Evolutionary conservation across 2,888 invertebrate species (phyloP).

Genomic region (Agrochola lota): DNA sequence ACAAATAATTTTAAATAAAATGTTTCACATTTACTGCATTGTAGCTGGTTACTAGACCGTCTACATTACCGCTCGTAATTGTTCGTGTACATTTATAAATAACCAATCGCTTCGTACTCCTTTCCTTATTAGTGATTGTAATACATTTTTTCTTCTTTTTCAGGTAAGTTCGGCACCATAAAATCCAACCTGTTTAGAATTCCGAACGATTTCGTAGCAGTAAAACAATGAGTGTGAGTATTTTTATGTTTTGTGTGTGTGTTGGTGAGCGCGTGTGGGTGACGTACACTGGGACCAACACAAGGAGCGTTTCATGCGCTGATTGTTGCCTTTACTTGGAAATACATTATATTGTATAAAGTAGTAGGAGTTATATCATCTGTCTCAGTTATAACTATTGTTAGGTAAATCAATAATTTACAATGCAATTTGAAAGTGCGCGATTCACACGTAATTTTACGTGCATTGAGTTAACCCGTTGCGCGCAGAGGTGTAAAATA

Average conservation of each 20-base stretch:
- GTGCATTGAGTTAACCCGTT: conserved; percentile 22
- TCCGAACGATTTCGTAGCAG: conserved; percentile 68
- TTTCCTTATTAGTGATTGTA: conserved; percentile 76
- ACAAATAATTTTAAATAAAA: conserved; percentile 51
- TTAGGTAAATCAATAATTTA: conserved; percentile 40
- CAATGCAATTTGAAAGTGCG: conserved; percentile 42
- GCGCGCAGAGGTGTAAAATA: neutral
- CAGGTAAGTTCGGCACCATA: conserved; percentile 85
- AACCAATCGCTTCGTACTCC: conserved; percentile 68
- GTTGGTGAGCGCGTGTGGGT: conserved; percentile 23
- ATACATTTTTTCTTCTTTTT: conserved; percentile 77
- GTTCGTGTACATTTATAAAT: conserved; percentile 67
- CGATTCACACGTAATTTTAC: conserved; percentile 32
- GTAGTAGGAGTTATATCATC: conserved; percentile 52
- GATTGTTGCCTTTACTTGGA: conserved; percentile 68
- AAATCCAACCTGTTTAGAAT: conserved; percentile 78
- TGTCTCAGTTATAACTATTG: conserved; percentile 48
- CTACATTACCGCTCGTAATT: conserved; percentile 51
- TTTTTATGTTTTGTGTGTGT: conserved; percentile 58
- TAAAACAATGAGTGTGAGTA: conserved; percentile 74
- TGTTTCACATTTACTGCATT: conserved; percentile 48
- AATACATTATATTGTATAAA: conserved; percentile 64
- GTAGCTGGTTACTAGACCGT: conserved; percentile 51
- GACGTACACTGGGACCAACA: conserved; percentile 40
- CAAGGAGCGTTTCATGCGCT: conserved; percentile 62